Base-by-base conservation (phyloP, 2,888 invertebrate species). In the Julus scandinavius region DNA sequence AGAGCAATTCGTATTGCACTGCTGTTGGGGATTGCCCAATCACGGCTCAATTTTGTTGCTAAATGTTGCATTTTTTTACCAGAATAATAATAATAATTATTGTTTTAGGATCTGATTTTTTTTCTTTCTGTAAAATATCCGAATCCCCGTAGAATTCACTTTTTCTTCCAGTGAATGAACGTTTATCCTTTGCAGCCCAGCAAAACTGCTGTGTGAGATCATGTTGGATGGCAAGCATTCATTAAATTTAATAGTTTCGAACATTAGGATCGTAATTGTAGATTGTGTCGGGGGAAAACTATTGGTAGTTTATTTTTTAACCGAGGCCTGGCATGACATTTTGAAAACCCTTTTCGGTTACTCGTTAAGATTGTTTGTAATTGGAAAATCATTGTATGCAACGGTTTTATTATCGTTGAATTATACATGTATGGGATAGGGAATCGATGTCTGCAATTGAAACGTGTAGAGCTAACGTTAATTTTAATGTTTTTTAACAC, bases 121-220 rank as follows among this genome's bases (percentile, higher is more conserved):
- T 58, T 17, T 63, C 17, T 63, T 63, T 63, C 17, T 17, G 17
- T n/a, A 63, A n/a, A 63, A 63, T 63, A 72, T 29, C 72, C 72
- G 20, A 72, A 63, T n/a, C 63, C 63, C 49, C 63, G n/a, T 2
- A n/a, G 4, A 17, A 63, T 63, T 17, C 84, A n/a, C 17, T 3
- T 29, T 38, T 84, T 38, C 40, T 84, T 84, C 15, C 84, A 84
- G 45, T 84, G 84, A 84, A 41, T 84, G 29, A 85, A 85, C 40
- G 49, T 85, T 85, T 85, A 49, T 85, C 85, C 85, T 85, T 85
- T 85, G 85, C 85, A 85, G 85, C 85, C 85, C 85, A 85, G 49
- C 85, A 85, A 85, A 85, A 85, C 45, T 85, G 85, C 85, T 85
- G 41, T 85, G 41, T 85, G 85, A 49, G 85, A 72, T 72, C 72